These are phyloP conservation scores for Chlamydotis undulata DNA, from an alignment of 2,113 vertebrate species.

Conservation along the genomic window DNA sequence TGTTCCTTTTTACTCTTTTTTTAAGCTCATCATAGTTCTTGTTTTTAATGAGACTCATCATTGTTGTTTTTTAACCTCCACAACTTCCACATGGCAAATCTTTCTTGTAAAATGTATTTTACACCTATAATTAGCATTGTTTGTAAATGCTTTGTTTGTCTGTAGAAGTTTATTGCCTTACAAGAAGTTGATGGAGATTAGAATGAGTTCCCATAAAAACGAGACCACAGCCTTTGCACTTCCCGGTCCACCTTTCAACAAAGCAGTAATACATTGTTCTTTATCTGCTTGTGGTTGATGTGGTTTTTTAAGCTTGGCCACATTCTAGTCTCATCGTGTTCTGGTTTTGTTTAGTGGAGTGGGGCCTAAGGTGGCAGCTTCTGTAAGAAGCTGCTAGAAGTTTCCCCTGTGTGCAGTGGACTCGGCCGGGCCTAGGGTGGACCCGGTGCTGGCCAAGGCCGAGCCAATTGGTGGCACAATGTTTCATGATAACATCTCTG, in stretches of 20 bases:
- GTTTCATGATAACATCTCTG: too few species aligned
- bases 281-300: background rate
- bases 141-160: background rate
- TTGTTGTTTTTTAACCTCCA: background rate
- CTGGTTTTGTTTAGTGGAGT: too few species aligned
- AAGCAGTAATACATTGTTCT: background rate
- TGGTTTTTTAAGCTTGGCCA: background rate
- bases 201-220: background rate
- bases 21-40: background rate
- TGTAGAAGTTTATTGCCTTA: background rate
- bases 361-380: too few species aligned
- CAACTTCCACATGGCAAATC: background rate
- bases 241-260: background rate
- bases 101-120: background rate
- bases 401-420: too few species aligned
- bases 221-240: background rate
- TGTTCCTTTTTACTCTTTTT: background rate
- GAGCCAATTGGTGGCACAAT: too few species aligned
- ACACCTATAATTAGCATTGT: background rate
- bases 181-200: background rate
- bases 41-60: background rate
- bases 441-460: too few species aligned
- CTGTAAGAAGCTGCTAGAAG: too few species aligned
- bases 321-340: background rate
- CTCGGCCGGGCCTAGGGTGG: too few species aligned